A percentile compares a stretch with the other conserved stretches of the same genome.
Conservation (phyloP, 2,113 vertebrate genomes). For the Etia nguti region DNA sequence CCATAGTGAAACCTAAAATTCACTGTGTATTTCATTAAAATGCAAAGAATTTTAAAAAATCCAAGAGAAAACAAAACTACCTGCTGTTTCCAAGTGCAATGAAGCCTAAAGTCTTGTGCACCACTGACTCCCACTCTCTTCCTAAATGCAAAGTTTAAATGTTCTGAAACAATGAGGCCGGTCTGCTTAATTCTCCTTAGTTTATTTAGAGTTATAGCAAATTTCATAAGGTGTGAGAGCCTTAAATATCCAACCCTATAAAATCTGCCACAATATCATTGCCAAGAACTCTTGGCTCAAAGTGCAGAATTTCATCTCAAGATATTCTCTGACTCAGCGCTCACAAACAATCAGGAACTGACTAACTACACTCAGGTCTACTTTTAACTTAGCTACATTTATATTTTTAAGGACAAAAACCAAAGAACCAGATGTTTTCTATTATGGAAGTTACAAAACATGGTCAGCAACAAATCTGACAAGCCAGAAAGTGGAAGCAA, state of each 20-base stretch:
- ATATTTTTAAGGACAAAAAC: not conserved
- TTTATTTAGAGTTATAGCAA: not conserved
- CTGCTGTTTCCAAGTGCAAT: not conserved
- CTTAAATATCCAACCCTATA: not conserved
- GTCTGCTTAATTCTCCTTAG: not conserved
- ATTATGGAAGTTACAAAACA: not conserved
- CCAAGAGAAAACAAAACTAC: conserved; percentile 3
- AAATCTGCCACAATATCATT: not conserved
- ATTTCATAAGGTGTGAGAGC: rapidly evolving
- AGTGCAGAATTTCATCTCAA: not conserved
- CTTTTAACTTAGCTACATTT: not conserved
- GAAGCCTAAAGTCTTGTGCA: not conserved
- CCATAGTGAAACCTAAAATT: not conserved
- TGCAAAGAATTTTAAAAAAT: not conserved
- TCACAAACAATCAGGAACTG: not conserved
- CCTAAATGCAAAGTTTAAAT: conserved; percentile 23
- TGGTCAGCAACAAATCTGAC: not conserved
- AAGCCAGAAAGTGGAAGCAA: not conserved
- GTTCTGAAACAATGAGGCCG: conserved; percentile 5
- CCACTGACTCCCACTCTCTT: conserved; percentile 16
- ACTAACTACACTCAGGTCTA: not conserved
- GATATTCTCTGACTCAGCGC: not conserved
- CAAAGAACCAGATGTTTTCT: not conserved
- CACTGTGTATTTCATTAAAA: not conserved
- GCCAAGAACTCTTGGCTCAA: not conserved